A percentile compares a stretch with the other conserved stretches of the same genome.
Evolutionary conservation across 2,888 invertebrate genomes (phyloP).

Genomic region (Chloroclystis v-ata): DNA sequence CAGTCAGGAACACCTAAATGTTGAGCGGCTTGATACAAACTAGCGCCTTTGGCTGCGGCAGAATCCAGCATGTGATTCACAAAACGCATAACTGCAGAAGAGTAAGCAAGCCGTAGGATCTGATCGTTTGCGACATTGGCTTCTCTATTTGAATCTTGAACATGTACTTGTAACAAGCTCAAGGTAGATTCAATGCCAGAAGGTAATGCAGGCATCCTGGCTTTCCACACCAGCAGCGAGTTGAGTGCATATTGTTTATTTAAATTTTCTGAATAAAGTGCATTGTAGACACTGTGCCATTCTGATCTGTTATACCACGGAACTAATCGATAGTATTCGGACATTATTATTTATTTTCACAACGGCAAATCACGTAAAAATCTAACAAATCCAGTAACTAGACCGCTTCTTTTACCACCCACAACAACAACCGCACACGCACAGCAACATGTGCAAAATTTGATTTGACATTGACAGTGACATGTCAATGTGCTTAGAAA

Average conservation of each 20-base stretch:
- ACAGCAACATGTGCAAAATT: too few relatives aligned
- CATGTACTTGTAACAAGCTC: slow-evolving; percentile 72
- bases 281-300: slow-evolving; percentile 72
- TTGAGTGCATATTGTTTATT: slow-evolving; percentile 63
- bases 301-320: slow-evolving; percentile 71
- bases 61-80: slow-evolving; percentile 80
- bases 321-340: slow-evolving; percentile 52
- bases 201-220: slow-evolving; percentile 74
- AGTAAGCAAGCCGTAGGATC: slow-evolving; percentile 78
- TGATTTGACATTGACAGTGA: too few relatives aligned
- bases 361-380: neutral
- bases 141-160: slow-evolving; percentile 50
- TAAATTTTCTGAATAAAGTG: slow-evolving; percentile 55
- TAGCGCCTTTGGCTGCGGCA: slow-evolving; percentile 70
- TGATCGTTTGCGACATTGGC: slow-evolving; percentile 51
- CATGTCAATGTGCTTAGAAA: too few relatives aligned
- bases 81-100: slow-evolving; percentile 81
- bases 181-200: slow-evolving; percentile 81
- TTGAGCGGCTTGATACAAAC: slow-evolving; percentile 78
- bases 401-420: too few relatives aligned
- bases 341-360: slow-evolving; percentile 38
- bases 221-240: slow-evolving; percentile 77
- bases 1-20: slow-evolving; percentile 86
- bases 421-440: too few relatives aligned
- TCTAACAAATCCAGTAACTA: too few relatives aligned